Percentiles rank a stretch among this genome's conserved stretches.
These are phyloP conservation scores for Terebella lapidaria DNA, from an alignment of 2,888 invertebrate genomes.

Conservation along the genomic window DNA sequence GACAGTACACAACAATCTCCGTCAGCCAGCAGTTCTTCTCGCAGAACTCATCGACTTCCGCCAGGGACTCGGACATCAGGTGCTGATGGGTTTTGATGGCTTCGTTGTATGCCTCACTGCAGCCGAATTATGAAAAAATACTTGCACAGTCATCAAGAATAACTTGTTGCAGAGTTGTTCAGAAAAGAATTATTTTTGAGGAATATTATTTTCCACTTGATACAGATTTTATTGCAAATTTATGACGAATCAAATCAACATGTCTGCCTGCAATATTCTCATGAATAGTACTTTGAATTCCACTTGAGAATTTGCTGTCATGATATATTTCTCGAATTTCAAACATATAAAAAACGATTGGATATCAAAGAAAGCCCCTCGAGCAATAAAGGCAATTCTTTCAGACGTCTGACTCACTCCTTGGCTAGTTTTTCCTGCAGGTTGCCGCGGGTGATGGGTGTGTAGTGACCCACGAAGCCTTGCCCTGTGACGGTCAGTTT, in stretches of 20 bases:
- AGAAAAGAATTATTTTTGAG: too few relatives aligned
- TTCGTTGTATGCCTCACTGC: conserved; percentile 36
- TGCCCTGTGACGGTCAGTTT: conserved; percentile 27
- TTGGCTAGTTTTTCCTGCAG: conserved; percentile 43
- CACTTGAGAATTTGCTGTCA: too few relatives aligned
- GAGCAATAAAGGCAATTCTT: too few relatives aligned
- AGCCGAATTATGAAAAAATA: neutral
- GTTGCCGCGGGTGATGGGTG: conserved; percentile 38
- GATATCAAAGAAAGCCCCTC: too few relatives aligned
- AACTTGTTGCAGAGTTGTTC: too few relatives aligned
- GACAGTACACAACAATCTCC: conserved; percentile 43
- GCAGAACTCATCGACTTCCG: conserved; percentile 44
- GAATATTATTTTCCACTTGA: too few relatives aligned
- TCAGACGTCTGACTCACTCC: conserved; percentile 47
- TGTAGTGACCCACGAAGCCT: conserved; percentile 45
- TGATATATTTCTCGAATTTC: too few relatives aligned
- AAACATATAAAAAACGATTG: too few relatives aligned
- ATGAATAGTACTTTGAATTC: too few relatives aligned
- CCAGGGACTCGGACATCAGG: conserved; percentile 35
- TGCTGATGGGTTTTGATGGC: conserved; percentile 29
- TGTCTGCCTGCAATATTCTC: too few relatives aligned
- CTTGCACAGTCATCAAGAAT: neutral
- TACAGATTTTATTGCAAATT: too few relatives aligned
- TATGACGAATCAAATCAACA: too few relatives aligned
- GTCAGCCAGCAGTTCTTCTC: conserved; percentile 44